Conservation (phyloP, 2,113 vertebrate genomes). For the Calidris pygmaea region DNA sequence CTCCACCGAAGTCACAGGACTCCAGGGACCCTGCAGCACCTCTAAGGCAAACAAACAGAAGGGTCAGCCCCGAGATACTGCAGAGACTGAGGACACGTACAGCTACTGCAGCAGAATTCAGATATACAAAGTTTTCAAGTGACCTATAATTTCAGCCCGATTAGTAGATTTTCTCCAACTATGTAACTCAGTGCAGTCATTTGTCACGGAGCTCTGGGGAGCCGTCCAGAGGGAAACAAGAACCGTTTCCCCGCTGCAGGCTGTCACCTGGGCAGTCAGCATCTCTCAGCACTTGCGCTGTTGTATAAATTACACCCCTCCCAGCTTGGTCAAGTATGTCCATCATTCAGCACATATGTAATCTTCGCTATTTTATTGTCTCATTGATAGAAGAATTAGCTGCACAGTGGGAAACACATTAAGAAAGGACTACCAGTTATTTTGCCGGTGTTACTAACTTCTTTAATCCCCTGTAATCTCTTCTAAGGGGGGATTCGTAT, state of each 20-base stretch:
- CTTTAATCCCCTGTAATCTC: constrained; percentile 59
- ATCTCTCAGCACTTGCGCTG: constrained; percentile 66
- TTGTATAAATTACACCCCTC: constrained; percentile 61
- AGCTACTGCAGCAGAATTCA: neutral
- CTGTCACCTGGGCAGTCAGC: constrained; percentile 55
- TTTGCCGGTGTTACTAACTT: constrained; percentile 2
- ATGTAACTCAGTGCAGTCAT: constrained; percentile 38
- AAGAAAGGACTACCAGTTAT: constrained; percentile 42
- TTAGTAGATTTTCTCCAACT: constrained; percentile 34
- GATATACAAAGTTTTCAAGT: neutral
- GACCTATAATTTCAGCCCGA: neutral
- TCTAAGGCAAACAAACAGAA: neutral
- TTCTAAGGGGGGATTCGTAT: constrained; percentile 23
- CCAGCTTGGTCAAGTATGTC: constrained; percentile 52
- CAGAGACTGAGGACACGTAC: neutral
- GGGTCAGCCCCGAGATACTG: neutral
- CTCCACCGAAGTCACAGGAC: neutral
- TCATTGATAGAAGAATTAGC: constrained; percentile 63
- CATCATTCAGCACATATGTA: constrained; percentile 65
- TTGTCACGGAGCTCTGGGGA: constrained; percentile 61
- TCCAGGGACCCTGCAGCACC: neutral
- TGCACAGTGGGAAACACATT: constrained; percentile 58
- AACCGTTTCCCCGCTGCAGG: neutral
- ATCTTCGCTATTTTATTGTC: constrained; percentile 60
- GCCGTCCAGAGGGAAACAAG: constrained; percentile 18